These are phyloP conservation scores for Sinohyriopsis cumingii DNA, from an alignment of 2,888 invertebrate species.

Conservation along the genomic window DNA sequence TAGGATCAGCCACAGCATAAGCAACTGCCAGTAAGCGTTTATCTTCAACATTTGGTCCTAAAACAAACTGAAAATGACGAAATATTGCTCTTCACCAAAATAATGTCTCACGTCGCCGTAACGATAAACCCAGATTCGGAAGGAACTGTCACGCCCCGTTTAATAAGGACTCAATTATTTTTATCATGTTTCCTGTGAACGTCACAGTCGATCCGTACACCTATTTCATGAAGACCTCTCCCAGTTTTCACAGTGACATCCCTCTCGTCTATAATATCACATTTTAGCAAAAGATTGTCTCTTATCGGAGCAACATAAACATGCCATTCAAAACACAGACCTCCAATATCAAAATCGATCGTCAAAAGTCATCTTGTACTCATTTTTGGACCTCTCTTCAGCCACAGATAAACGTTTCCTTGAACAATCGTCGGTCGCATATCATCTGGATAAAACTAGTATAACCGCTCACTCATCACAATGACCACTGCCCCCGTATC, in stretches of 20 bases:
- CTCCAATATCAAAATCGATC: slow-evolving; percentile 9
- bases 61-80: neutral
- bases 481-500: slow-evolving; percentile 23
- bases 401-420: slow-evolving; percentile 13
- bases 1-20: slow-evolving; percentile 4
- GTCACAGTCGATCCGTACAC: slow-evolving; percentile 13
- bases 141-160: slow-evolving; percentile 8
- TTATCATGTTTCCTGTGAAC: neutral
- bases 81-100: neutral
- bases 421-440: slow-evolving; percentile 4
- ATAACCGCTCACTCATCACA: slow-evolving; percentile 12
- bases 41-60: slow-evolving; percentile 1
- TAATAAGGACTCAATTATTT: neutral
- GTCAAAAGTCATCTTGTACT: slow-evolving; percentile 4
- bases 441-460: slow-evolving; percentile 1
- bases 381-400: slow-evolving; percentile 14
- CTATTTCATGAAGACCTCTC: slow-evolving; percentile 12
- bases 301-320: slow-evolving; percentile 22
- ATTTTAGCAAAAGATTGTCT: slow-evolving; percentile 18
- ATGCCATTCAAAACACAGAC: slow-evolving; percentile 9
- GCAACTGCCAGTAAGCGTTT: neutral
- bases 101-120: neutral
- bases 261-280: slow-evolving; percentile 14
- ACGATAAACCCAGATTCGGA: slow-evolving; percentile 9
- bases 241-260: slow-evolving; percentile 16